phyloP scores from a whole-genome alignment of 2,113 vertebrate genomes.

The Girardinichthys multiradiatus region DNA sequence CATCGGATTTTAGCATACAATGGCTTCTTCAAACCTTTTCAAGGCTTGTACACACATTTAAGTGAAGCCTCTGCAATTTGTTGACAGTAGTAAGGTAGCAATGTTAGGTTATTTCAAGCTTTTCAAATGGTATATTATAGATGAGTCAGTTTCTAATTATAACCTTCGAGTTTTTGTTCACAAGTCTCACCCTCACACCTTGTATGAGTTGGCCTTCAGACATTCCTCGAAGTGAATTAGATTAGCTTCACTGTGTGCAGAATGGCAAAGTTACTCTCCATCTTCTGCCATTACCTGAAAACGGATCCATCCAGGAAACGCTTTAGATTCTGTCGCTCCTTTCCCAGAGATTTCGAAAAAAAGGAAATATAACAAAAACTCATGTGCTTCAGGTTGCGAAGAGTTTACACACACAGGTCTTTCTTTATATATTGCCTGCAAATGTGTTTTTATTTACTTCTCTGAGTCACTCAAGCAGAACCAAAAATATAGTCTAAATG shows the following conservation, averaged over 20 bases:
- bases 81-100: background rate
- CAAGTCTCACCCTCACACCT: constrained; percentile 66
- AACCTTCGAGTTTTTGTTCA: constrained; percentile 60
- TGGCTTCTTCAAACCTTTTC: constrained; percentile 17
- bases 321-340: constrained; percentile 49
- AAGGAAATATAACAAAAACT: constrained; percentile 7
- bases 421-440: background rate
- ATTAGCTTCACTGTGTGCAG: constrained; percentile 70
- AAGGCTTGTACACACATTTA: background rate
- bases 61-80: constrained; percentile 19
- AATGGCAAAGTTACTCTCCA: constrained; percentile 60
- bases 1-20: constrained; percentile 6
- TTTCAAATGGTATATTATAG: constrained; percentile 21
- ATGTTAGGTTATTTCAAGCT: constrained; percentile 29
- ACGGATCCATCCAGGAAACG: constrained; percentile 67
- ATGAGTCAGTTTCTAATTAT: constrained; percentile 56
- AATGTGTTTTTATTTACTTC: background rate
- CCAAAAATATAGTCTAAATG: constrained; percentile 17
- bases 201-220: constrained; percentile 70
- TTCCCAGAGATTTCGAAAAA: constrained; percentile 39
- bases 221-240: constrained; percentile 74
- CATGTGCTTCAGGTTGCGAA: background rate
- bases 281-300: constrained; percentile 63
- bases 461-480: background rate
- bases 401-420: background rate